Evolutionary conservation across 1,140 invertebrate genomes (phyloP).

Genomic region (Bombus superbus): DNA sequence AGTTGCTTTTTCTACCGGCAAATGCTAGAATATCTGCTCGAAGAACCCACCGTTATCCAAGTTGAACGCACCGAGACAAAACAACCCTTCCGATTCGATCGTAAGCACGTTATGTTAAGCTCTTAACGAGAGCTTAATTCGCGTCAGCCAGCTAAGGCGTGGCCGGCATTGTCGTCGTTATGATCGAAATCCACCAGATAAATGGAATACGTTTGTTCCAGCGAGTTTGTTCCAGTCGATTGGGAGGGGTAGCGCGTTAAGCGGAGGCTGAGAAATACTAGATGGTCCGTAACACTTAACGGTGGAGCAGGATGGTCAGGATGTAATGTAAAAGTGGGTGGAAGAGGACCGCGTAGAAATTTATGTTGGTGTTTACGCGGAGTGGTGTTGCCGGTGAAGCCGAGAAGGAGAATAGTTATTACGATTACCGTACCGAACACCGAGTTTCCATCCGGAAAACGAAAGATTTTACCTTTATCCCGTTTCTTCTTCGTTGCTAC

Average conservation of each 20-base stretch:
- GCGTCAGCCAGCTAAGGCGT: background rate
- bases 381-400: slow-evolving; percentile 47
- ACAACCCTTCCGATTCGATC: slow-evolving; percentile 23
- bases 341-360: slow-evolving; percentile 65
- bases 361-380: slow-evolving; percentile 75
- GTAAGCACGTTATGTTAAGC: slow-evolving; percentile 58
- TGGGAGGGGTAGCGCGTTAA: slow-evolving; percentile 38
- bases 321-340: slow-evolving; percentile 42
- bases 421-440: slow-evolving; percentile 64
- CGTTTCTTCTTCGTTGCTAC: background rate
- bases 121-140: slow-evolving; percentile 11
- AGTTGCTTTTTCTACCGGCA: slow-evolving; percentile 3
- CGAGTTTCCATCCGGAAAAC: slow-evolving; percentile 44
- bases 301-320: slow-evolving; percentile 48
- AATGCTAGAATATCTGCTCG: slow-evolving; percentile 41
- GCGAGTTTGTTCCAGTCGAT: slow-evolving; percentile 53
- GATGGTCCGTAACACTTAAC: slow-evolving; percentile 67
- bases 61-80: background rate
- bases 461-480: slow-evolving; percentile 43
- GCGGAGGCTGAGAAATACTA: slow-evolving; percentile 56
- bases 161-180: slow-evolving; percentile 49
- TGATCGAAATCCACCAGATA: slow-evolving; percentile 56
- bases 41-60: background rate
- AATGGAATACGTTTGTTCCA: slow-evolving; percentile 51
- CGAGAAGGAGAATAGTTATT: slow-evolving; percentile 70